phyloP scores from a whole-genome alignment of 2,113 vertebrate species.

The Pelusios castaneus region DNA sequence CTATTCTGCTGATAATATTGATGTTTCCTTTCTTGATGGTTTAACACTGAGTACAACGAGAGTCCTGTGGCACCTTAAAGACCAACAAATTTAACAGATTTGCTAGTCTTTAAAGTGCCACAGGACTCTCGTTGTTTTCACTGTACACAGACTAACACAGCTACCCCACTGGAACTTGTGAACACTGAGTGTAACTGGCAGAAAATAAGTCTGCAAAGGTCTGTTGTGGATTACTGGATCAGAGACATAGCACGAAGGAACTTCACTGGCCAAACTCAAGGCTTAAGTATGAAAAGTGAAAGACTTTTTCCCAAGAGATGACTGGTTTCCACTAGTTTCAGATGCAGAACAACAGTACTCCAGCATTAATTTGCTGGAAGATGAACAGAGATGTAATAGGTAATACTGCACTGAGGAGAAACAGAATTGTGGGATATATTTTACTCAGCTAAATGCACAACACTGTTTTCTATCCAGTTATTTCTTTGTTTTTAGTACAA shows the following conservation, averaged over 20 bases:
- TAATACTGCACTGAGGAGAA: not conserved
- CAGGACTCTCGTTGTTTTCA: no score
- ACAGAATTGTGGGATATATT: not conserved
- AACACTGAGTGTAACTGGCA: not conserved
- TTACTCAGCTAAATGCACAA: constrained; percentile 9
- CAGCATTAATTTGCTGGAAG: not conserved
- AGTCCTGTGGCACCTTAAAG: no score
- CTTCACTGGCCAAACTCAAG: not conserved
- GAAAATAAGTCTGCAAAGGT: not conserved
- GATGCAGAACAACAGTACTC: constrained; percentile 8
- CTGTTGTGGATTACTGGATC: not conserved
- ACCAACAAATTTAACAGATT: no score
- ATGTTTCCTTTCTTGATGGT: not conserved
- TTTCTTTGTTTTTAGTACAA: constrained; percentile 5
- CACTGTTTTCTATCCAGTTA: not conserved
- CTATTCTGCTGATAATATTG: not conserved
- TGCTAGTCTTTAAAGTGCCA: no score
- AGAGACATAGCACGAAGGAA: not conserved
- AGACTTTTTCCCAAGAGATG: not conserved
- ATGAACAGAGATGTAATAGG: not conserved
- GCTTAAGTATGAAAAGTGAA: not conserved
- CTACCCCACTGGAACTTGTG: no score
- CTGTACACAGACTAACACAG: no score
- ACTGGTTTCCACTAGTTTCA: not conserved
- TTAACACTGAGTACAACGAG: no score